These are phyloP conservation scores for Drosophila navojoa DNA, from an alignment of 1,140 invertebrate genomes.

Conservation along the genomic window DNA sequence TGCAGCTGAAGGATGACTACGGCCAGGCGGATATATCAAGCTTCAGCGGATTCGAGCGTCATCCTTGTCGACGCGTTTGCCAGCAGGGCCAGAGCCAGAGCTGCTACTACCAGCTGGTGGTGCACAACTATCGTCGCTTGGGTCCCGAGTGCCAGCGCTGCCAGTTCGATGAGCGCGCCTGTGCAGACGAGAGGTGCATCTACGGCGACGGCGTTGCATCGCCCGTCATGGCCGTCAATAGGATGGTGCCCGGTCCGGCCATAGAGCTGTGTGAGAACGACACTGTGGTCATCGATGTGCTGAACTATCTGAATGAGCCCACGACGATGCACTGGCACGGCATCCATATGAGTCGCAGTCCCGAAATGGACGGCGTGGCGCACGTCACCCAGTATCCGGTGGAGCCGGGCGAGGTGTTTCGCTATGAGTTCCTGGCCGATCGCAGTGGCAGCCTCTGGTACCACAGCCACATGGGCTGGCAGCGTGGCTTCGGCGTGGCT, in stretches of 20 bases:
- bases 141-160: slow-evolving; percentile 87
- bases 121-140: slow-evolving; percentile 71
- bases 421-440: slow-evolving; percentile 91
- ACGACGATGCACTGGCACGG: slow-evolving; percentile 93
- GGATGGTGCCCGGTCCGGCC: slow-evolving; percentile 91
- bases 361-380: slow-evolving; percentile 93
- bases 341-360: slow-evolving; percentile 90
- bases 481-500: slow-evolving; percentile 90
- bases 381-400: slow-evolving; percentile 94
- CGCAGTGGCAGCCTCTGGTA: slow-evolving; percentile 90
- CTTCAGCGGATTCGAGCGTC: slow-evolving; percentile 60
- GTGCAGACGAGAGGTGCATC: slow-evolving; percentile 87
- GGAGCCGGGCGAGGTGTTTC: slow-evolving; percentile 91
- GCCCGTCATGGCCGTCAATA: slow-evolving; percentile 90
- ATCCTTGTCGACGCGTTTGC: slow-evolving; percentile 74
- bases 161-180: slow-evolving; percentile 86
- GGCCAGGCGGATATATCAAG: slow-evolving; percentile 51
- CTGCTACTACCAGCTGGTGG: slow-evolving; percentile 75
- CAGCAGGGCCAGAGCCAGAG: slow-evolving; percentile 63
- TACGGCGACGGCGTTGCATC: slow-evolving; percentile 88
- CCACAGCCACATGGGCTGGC: slow-evolving; percentile 90
- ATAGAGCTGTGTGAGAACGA: slow-evolving; percentile 95
- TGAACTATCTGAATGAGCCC: slow-evolving; percentile 90
- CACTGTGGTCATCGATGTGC: slow-evolving; percentile 92
- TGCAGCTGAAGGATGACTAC: slow-evolving; percentile 63